Conservation (phyloP, 2,888 invertebrate species). For the Napeogenes inachia region DNA sequence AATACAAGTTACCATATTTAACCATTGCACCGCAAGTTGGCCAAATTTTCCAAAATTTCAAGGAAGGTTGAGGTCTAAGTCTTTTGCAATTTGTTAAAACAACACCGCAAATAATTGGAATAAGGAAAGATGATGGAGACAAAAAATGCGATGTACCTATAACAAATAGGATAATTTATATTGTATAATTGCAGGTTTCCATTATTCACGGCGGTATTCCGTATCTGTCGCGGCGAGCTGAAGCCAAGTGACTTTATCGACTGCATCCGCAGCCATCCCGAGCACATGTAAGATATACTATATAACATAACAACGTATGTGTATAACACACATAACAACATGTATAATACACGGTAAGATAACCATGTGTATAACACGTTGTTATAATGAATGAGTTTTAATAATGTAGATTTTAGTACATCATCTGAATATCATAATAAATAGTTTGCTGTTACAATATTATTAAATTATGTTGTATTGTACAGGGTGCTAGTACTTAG, state of each 20-base stretch:
- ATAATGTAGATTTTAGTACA: too few relatives aligned
- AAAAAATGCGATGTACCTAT: constrained; percentile 3
- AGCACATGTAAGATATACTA: constrained; percentile 91
- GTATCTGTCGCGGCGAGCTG: constrained; percentile 91
- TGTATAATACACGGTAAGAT: background rate
- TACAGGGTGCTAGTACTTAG: constrained; percentile 28
- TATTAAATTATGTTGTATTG: constrained; percentile 21
- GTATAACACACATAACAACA: background rate
- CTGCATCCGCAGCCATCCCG: constrained; percentile 95
- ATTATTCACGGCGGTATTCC: constrained; percentile 95
- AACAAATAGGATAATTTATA: constrained; percentile 19
- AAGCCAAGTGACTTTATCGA: constrained; percentile 90
- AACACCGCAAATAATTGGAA: too few relatives aligned
- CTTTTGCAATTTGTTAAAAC: too few relatives aligned
- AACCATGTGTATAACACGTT: background rate
- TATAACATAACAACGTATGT: constrained; percentile 7
- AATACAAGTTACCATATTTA: too few relatives aligned
- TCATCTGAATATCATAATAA: background rate
- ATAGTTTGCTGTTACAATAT: background rate
- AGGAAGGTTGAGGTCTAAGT: too few relatives aligned
- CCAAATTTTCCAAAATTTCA: too few relatives aligned
- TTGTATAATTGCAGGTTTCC: constrained; percentile 86
- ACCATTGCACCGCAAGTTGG: too few relatives aligned
- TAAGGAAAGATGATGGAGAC: too few relatives aligned
- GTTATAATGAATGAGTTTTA: background rate